Conservation (phyloP, 2,888 invertebrate genomes). For the Melanostoma mellinum region DNA sequence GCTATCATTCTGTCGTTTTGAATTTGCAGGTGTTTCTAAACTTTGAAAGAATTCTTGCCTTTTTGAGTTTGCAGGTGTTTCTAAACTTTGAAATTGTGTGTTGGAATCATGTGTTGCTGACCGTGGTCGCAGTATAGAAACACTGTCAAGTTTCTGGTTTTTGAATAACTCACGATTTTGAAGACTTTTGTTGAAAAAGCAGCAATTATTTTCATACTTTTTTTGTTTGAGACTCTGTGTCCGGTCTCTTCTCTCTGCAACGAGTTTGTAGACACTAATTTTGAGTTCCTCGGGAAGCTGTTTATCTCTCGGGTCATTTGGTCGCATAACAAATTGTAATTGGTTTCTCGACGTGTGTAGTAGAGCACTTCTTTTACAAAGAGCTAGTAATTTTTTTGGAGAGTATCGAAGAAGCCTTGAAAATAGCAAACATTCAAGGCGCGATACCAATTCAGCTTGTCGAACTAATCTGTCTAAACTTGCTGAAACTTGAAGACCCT, state of each 20-base stretch:
- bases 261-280: slow-evolving; percentile 88
- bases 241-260: slow-evolving; percentile 86
- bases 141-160: slow-evolving; percentile 72
- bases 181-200: slow-evolving; percentile 78
- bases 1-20: slow-evolving; percentile 76
- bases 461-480: slow-evolving; percentile 91
- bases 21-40: slow-evolving; percentile 74
- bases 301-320: slow-evolving; percentile 91
- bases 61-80: slow-evolving; percentile 75
- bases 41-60: slow-evolving; percentile 75
- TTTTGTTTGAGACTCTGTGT: slow-evolving; percentile 83
- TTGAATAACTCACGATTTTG: slow-evolving; percentile 40
- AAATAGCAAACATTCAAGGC: slow-evolving; percentile 92
- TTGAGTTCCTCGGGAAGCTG: slow-evolving; percentile 90
- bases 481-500: slow-evolving; percentile 90
- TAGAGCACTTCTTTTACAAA: slow-evolving; percentile 88
- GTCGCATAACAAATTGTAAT: slow-evolving; percentile 88
- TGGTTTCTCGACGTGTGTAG: slow-evolving; percentile 89
- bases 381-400: slow-evolving; percentile 85
- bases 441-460: slow-evolving; percentile 91
- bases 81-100: slow-evolving; percentile 75
- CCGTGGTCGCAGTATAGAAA: slow-evolving; percentile 77
- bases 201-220: slow-evolving; percentile 81
- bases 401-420: slow-evolving; percentile 88
- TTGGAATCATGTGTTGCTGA: slow-evolving; percentile 80